Evolutionary conservation across 1,140 invertebrate species (phyloP).

Genomic region (Zaprionus taronus): DNA sequence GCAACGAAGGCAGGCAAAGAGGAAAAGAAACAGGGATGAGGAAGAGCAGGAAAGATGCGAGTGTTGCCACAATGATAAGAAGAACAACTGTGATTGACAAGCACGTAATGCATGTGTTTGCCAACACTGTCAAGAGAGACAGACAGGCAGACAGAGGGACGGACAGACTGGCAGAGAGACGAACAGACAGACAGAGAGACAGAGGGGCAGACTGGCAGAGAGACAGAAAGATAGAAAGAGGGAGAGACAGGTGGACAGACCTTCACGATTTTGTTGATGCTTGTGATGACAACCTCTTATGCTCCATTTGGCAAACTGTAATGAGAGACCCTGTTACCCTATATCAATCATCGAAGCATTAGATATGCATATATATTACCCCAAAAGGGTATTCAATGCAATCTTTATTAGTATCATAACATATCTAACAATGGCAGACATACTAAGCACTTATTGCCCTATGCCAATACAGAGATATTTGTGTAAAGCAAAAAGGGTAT

Average conservation of each 20-base stretch:
- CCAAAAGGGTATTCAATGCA: neutral
- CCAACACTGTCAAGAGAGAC: neutral
- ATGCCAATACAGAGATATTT: no score
- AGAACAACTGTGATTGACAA: slow-evolving; percentile 30
- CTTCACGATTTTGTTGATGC: neutral
- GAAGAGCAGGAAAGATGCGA: neutral
- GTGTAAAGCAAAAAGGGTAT: no score
- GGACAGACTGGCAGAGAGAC: neutral
- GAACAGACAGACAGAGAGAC: neutral
- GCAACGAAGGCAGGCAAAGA: no score
- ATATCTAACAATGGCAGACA: neutral
- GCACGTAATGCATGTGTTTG: slow-evolving; percentile 22
- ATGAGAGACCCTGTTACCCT: slow-evolving; percentile 13
- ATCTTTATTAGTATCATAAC: no score
- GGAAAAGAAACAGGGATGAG: no score
- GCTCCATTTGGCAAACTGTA: slow-evolving; percentile 33
- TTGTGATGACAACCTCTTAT: slow-evolving; percentile 45
- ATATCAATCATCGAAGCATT: slow-evolving; percentile 49
- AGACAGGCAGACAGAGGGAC: neutral
- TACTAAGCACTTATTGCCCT: no score
- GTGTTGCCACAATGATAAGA: slow-evolving; percentile 29
- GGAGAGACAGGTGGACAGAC: neutral
- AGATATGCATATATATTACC: neutral
- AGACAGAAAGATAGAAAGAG: neutral
- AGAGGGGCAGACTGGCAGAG: neutral